Evolutionary conservation across 1,140 invertebrate genomes (phyloP).

Genomic region (Zaprionus capensis): DNA sequence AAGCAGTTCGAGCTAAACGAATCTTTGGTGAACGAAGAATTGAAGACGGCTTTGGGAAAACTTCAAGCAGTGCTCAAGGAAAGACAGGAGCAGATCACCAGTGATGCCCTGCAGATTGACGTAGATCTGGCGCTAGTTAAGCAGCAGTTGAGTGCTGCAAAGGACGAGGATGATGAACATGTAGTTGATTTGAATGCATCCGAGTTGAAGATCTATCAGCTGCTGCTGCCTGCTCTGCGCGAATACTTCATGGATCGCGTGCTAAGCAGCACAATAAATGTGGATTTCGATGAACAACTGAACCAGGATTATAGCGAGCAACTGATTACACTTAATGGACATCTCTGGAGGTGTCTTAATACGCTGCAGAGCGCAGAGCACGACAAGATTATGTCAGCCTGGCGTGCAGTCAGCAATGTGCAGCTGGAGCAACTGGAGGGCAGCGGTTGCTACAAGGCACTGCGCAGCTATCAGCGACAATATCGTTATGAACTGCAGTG

Average conservation of each 20-base stretch:
- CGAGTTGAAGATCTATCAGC: slow-evolving; percentile 29
- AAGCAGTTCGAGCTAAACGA: slow-evolving; percentile 54
- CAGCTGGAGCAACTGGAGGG: slow-evolving; percentile 32
- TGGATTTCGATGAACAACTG: slow-evolving; percentile 51
- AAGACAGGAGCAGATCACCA: neutral
- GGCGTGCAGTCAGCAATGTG: slow-evolving; percentile 2
- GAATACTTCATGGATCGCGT: slow-evolving; percentile 61
- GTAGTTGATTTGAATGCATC: slow-evolving; percentile 9
- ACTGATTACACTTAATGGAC: slow-evolving; percentile 51
- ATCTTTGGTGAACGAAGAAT: neutral
- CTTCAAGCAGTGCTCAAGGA: slow-evolving; percentile 43
- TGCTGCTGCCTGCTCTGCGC: slow-evolving; percentile 46
- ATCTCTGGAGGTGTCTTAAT: slow-evolving; percentile 59
- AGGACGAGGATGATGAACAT: slow-evolving; percentile 28
- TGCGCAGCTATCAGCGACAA: slow-evolving; percentile 61
- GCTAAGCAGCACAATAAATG: slow-evolving; percentile 23
- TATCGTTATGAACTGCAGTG: slow-evolving; percentile 49
- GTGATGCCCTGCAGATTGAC: neutral
- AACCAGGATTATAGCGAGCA: slow-evolving; percentile 66
- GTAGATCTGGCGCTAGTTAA: slow-evolving; percentile 43
- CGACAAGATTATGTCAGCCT: slow-evolving; percentile 26
- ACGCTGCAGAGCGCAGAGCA: slow-evolving; percentile 30
- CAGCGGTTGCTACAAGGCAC: slow-evolving; percentile 55
- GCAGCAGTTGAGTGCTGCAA: slow-evolving; percentile 7
- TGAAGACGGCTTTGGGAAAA: slow-evolving; percentile 23